Base-by-base conservation (phyloP, 1,140 invertebrate genomes). In the Drosophila albomicans region DNA sequence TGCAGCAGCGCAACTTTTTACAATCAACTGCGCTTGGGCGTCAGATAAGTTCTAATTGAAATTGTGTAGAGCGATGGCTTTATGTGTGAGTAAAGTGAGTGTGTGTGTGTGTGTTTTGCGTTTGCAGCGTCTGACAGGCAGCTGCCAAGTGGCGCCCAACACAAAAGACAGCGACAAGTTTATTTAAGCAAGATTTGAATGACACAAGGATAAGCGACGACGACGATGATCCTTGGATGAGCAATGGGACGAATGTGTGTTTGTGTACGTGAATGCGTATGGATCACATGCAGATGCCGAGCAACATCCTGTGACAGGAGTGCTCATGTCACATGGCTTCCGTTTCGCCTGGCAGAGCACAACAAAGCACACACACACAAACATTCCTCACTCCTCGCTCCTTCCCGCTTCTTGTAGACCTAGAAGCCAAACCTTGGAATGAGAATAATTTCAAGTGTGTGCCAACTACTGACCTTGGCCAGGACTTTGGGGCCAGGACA, bases 21-120 rank as follows among this genome's bases (percentile, higher is more conserved):
- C 30, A 54, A 35, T 13, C 35, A 56, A 56, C 67, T 56, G 20
- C 38, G 8, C 11, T 11, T n/a, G 41, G 51, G 68, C 68, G 71
- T 43, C 49, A 61, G 56, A 61, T 59, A 74, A 74, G 16, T 69
- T 74, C 51, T 62, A 69, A 74, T 74, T 74, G 66, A 69, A 74
- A 59, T 20, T 49, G 57, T 62, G 11, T 59, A 7, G 6, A 16
- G 8, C 35, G 41, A 7, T 54, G 41, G 13, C 20, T 38, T 38
- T 38, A 38, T 45, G 7, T 32, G 41, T 13, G 25, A 48, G 11
- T 56, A 32, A 5, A 32, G n/a, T 32, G 16, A 16, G 49, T 65
- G 49, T 54, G 32, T 59, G 28, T 49, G 38, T 66, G 65, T 68
- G 45, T 54, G 49, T 25, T 38, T 48, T 43, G 16, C 3, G 20